Evolutionary conservation across 2,888 invertebrate genomes (phyloP).

Genomic region (Watsonalla binaria): DNA sequence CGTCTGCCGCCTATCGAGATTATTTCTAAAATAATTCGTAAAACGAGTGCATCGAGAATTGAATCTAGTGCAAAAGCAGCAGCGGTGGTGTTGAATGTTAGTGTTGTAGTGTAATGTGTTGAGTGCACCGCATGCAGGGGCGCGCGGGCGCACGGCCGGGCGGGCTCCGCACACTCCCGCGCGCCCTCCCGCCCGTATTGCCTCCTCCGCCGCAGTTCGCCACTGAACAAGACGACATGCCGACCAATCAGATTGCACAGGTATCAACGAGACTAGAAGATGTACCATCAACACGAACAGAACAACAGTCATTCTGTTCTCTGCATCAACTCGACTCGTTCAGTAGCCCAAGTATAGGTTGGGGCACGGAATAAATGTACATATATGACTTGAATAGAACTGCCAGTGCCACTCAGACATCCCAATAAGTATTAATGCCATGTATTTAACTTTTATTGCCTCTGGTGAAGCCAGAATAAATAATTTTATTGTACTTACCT

Average conservation of each 20-base stretch:
- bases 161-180: constrained; percentile 72
- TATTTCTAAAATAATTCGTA: neutral
- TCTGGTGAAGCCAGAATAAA: no score
- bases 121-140: constrained; percentile 62
- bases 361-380: no score
- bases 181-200: constrained; percentile 70
- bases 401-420: no score
- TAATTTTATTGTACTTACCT: no score
- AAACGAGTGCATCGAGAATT: neutral
- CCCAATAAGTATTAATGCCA: no score
- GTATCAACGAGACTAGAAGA: constrained; percentile 25
- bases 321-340: no score
- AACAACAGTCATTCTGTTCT: no score
- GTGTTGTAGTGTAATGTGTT: constrained; percentile 13
- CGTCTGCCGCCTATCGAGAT: no score
- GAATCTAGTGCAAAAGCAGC: neutral
- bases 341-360: no score
- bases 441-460: no score
- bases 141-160: constrained; percentile 72
- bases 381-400: no score
- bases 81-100: neutral
- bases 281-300: constrained; percentile 11
- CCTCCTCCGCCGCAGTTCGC: constrained; percentile 72
- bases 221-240: constrained; percentile 69
- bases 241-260: constrained; percentile 74